Evolutionary conservation across 2,113 vertebrate genomes (phyloP), one percentile per base, ranked within the genome.

Genomic region (Chascanopsetta lugubris): DNA sequence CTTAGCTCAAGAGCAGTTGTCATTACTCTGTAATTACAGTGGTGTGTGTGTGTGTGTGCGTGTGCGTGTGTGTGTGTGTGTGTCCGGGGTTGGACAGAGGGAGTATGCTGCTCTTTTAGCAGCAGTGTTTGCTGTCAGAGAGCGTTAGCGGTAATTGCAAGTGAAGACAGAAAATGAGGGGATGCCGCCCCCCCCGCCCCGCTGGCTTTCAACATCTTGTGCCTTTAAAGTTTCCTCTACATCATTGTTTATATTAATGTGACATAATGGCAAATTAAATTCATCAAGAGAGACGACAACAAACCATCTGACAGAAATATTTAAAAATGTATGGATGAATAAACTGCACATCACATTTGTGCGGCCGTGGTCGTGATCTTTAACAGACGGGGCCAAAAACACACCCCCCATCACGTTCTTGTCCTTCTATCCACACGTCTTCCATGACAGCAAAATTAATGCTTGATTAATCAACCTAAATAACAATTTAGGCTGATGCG

Each of bases 21-120:
- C 69, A 85, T 88, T 78, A 87, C 60, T 57, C 77, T 66, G 77
- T 77, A 83, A 89, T 90, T 87, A 89, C 1, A 2, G 67, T 15
- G 17, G 40, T 48, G 50, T 15, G 49, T 57, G 11, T 42, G 65
- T 32, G n/a, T 5, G 10, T 2, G 22, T 21, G 11, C 6, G 18
- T n/a, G n/a, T n/a, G n/a, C n/a, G 40, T 48, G 50, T 15, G 49
- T 57, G 11, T 42, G 65, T 32, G n/a, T 5, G 10, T 2, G 22
- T 21, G 11, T n/a, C 6, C 10, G 18, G 51, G 51, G 6, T 50
- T 12, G 27, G 29, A 66, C 3, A 2, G 61, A 56, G 58, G 62
- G 58, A 42, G 78, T 25, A 1, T 9, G 67, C 51, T 80, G 75
- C 57, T 77, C 85, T 87, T 88, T 85, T 80, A 79, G 80, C 75